Base-by-base conservation (phyloP, 2,888 invertebrate genomes). In the Volucella inanis region DNA sequence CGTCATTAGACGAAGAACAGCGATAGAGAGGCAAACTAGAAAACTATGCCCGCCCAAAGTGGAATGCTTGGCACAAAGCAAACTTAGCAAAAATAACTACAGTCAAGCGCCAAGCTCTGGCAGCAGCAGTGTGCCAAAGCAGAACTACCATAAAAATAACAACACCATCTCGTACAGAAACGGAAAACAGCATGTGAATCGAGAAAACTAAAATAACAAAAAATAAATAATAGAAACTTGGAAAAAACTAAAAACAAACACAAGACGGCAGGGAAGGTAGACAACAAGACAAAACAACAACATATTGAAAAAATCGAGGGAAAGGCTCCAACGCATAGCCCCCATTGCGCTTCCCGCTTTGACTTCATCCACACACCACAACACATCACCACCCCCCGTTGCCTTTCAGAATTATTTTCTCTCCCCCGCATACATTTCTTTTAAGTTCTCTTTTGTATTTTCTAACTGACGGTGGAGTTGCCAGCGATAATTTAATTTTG, bases 51-150 rank as follows among this genome's bases (percentile, higher is more conserved):
- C 81, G 68, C 76, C 72, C 57, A 68, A 76, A 67, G 39, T 41
- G 10, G 75, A 71, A 70, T 65, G 11, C 11, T 43, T 65, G 15
- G 49, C 18, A 54, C 68, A 78, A 74, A 79, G 12, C 47, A 74
- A 41, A 78, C 41, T 50, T 49, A 52, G 50, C 54, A 79, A 74
- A 83, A 68, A 62, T 83, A 79, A 67, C 57, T 47, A 71, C 49
- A 71, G 72, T 49, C 52, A 62, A 72, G 67, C 55, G 68, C 39
- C 50, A 54, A 11, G 12, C 67, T 22, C 15, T 18, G 18, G n/a
- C 47, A 59, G 52, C 8, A 38, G 49, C 43, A 57, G 47, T 68
- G 54, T 50, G 65, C 11, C 18, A 45, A 85, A 68, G 22, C 2
- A 79, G 54, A 50, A 84, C 12, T 43, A 12, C 39, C 47, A 71